phyloP scores from a whole-genome alignment of 1,140 invertebrate species.

The Capitella teleta region DNA sequence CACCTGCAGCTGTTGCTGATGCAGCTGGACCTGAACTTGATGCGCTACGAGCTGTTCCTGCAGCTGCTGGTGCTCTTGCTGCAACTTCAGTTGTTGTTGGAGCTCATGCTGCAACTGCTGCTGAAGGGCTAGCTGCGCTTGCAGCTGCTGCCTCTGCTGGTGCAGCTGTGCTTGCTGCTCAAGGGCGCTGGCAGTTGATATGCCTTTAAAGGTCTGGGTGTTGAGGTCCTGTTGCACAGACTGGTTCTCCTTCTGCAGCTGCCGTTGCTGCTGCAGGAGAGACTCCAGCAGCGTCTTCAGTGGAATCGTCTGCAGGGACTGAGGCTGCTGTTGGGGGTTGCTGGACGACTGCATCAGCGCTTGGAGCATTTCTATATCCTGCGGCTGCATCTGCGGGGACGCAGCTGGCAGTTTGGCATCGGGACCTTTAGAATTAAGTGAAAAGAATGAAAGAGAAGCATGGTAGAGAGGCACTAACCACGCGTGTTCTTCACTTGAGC shows the following conservation, averaged over 20 bases:
- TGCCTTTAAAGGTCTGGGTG: conserved; percentile 7
- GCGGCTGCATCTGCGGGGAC: conserved; percentile 17
- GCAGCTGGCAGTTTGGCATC: no score
- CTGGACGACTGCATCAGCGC: not conserved
- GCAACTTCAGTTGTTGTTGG: conserved; percentile 7
- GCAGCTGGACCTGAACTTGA: conserved; percentile 19
- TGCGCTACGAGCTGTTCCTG: conserved; percentile 28
- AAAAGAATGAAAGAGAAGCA: no score
- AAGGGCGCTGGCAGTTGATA: not conserved
- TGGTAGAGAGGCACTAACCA: no score
- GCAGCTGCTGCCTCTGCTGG: conserved; percentile 9
- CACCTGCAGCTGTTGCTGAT: conserved; percentile 30
- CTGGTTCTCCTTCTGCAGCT: no score
- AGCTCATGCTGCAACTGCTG: conserved; percentile 23
- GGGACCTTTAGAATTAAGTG: no score
- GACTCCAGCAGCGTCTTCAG: no score
- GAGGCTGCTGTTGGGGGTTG: no score
- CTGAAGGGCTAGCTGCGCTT: conserved; percentile 8
- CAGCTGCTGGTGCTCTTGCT: conserved; percentile 26
- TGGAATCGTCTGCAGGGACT: conserved; percentile 5
- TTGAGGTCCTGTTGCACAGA: conserved; percentile 7
- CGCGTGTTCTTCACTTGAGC: no score
- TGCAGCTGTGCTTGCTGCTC: conserved; percentile 8
- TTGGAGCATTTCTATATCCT: conserved; percentile 12
- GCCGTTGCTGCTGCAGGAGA: no score